Evolutionary conservation across 2,113 vertebrate species (phyloP).

Genomic region (Megaceryle maxima): DNA sequence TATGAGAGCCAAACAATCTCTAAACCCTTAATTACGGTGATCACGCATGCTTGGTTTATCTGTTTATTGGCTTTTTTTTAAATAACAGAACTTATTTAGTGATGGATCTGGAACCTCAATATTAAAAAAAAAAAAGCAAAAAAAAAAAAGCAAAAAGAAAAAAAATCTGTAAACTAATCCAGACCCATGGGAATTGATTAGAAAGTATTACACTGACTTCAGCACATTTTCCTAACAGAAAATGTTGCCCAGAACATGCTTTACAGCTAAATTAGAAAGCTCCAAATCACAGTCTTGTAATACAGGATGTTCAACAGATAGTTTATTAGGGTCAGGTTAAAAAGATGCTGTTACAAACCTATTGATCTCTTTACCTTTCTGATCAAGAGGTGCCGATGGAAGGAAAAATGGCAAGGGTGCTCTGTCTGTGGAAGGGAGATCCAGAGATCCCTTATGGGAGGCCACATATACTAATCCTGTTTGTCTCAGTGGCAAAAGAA

Average conservation of each 20-base stretch:
- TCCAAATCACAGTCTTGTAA: neutral
- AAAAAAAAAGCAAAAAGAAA: neutral
- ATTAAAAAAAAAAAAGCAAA: neutral
- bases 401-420: neutral
- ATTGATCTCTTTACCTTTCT: neutral
- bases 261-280: neutral
- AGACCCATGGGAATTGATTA: neutral
- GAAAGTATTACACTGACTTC: neutral
- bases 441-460: neutral
- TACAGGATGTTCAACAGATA: neutral
- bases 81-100: neutral
- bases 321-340: neutral
- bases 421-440: neutral
- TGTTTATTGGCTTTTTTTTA: neutral
- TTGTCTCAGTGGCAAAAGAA: constrained; percentile 12
- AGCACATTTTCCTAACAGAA: neutral
- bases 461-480: constrained; percentile 4
- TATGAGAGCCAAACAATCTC: neutral
- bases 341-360: neutral
- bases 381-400: neutral
- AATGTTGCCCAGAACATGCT: neutral
- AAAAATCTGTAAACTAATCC: neutral
- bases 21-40: neutral
- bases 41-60: neutral
- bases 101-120: neutral